Evolutionary conservation across 2,888 invertebrate species (phyloP), one percentile per base, ranked within the genome.

Genomic region (Lithophane leautieri): DNA sequence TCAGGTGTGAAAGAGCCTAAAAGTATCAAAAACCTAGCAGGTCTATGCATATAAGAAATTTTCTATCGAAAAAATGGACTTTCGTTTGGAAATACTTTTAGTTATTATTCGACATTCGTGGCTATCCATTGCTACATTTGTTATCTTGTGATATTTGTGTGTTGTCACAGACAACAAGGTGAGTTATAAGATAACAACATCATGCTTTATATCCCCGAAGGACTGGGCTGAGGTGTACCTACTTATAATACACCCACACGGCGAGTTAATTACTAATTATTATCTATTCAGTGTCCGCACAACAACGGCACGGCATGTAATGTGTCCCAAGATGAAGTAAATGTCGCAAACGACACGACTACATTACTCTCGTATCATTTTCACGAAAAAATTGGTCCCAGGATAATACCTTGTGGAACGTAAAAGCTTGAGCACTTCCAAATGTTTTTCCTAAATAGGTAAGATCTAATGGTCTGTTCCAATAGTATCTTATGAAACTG

Each of bases 301-400:
- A 62, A 58, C 50, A 61, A 56, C 61, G 14, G 42, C 72, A 56
- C 70, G 50, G 25, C 56, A 44, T 67, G 28, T 81, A 79, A 85
- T 81, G 61, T 73, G 47, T 62, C 86, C 76, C 84, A 44, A 50
- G 73, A 71, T 70, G 54, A 34, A 61, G 25, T 54, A 73, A 74
- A 73, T 73, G 75, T 58, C n/a, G 71, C 40, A 34, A 63, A 83
- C 70, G 67, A 82, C 76, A 81, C 28, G 58, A 61, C 73, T 62
- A 70, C 68, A 76, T 81, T 71, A 76, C 76, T 58, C 76, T 70
- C 56, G 50, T 61, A 75, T 78, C 76, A 73, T 76, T 84, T 81
- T 69, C 61, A 70, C 56, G 67, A 78, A 83, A 71, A 85, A 83
- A 89, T 82, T 81, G 81, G 72, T 75, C 90, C 84, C 86, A 75